These are phyloP conservation scores for Sarotherodon lohbergeri DNA, from an alignment of 2,113 vertebrate genomes.

Conservation along the genomic window DNA sequence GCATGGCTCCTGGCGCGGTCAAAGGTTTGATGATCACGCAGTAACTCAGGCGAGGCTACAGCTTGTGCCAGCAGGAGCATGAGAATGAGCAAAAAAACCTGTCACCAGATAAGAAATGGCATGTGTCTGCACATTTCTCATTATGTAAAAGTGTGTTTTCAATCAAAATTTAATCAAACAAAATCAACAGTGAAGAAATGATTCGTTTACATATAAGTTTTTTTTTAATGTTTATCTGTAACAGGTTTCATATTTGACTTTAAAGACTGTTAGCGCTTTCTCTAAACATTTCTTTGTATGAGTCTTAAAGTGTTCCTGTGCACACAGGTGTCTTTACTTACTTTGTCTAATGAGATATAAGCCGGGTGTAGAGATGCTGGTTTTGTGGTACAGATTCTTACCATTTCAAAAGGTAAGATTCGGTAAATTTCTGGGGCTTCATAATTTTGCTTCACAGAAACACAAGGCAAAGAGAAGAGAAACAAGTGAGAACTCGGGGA, in stretches of 20 bases:
- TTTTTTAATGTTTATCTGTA: neutral
- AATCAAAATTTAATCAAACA: neutral
- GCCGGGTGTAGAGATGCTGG: neutral
- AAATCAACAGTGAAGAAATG: neutral
- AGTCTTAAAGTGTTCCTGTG: neutral
- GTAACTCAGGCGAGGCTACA: neutral
- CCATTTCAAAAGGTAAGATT: neutral
- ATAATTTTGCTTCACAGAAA: neutral
- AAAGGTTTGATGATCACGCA: neutral
- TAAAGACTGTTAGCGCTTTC: neutral
- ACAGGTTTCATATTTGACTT: neutral
- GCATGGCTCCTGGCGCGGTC: neutral
- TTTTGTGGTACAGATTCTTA: neutral
- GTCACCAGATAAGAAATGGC: neutral
- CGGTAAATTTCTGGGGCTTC: neutral
- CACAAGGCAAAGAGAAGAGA: neutral
- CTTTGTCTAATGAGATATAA: fast-evolving
- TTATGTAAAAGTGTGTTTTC: neutral
- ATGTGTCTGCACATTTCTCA: neutral
- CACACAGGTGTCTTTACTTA: neutral
- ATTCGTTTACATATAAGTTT: neutral
- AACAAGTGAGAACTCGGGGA: neutral
- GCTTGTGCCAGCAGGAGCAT: neutral
- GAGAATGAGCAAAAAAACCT: neutral
- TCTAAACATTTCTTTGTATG: neutral